Percentiles rank a stretch among this genome's conserved stretches.
Conservation (phyloP, 2,888 invertebrate species). For the Stenichneumon culpator region DNA sequence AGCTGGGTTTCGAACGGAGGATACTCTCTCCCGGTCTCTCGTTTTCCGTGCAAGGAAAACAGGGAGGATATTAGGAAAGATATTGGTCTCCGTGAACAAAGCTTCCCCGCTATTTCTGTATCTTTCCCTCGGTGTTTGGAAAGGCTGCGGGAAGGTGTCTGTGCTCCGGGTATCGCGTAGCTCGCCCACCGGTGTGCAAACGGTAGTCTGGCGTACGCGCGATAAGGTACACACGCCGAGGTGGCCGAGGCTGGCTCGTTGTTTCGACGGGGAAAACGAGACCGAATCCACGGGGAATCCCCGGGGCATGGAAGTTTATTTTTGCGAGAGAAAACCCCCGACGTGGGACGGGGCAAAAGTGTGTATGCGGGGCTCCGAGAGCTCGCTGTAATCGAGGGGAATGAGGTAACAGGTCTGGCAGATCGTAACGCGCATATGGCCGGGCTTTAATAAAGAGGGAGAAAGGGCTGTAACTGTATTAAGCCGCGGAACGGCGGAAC, state of each 20-base stretch:
- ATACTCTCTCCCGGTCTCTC: conserved; percentile 2
- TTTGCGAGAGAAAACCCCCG: conserved; percentile 41
- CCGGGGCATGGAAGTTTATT: conserved; percentile 52
- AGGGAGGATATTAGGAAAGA: conserved; percentile 44
- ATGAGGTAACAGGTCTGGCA: conserved; percentile 50
- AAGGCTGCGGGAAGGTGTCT: conserved; percentile 8
- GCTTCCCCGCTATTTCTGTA: conserved; percentile 31
- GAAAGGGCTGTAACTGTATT: conserved; percentile 68
- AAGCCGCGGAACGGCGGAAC: conserved; percentile 57
- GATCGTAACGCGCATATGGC: conserved; percentile 71
- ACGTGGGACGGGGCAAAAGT: conserved; percentile 18
- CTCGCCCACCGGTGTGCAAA: conserved; percentile 32
- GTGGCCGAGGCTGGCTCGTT: conserved; percentile 44
- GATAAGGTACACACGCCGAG: conserved; percentile 55
- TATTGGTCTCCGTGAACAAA: conserved; percentile 59
- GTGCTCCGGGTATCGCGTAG: neutral
- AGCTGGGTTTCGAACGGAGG: conserved; percentile 23
- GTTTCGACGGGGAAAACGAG: conserved; percentile 55
- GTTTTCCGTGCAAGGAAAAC: conserved; percentile 33
- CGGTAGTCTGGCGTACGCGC: conserved; percentile 50
- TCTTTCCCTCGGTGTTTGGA: conserved; percentile 4
- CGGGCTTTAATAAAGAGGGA: conserved; percentile 69
- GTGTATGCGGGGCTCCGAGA: conserved; percentile 24
- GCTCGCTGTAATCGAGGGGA: conserved; percentile 19
- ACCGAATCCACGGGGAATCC: conserved; percentile 57